Percentiles rank a stretch among this genome's conserved stretches.
Conservation (phyloP, 2,797 vertebrate species). For the Gorsachius magnificus region DNA sequence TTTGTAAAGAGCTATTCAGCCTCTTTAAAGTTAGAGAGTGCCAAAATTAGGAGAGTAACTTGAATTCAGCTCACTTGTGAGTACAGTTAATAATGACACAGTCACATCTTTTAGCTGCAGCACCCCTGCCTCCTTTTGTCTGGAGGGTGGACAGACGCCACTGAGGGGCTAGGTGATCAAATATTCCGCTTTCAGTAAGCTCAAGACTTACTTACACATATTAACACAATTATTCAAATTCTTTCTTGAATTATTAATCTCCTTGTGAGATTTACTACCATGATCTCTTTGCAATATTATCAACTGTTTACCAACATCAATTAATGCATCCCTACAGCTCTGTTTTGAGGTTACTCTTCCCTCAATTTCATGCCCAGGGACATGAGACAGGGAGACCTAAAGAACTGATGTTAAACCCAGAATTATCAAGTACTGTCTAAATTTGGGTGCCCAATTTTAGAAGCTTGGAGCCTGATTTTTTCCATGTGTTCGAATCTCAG, state of each 20-base stretch:
- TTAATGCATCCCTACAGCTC: not conserved
- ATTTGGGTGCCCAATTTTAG: not conserved
- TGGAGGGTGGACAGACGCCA: not conserved
- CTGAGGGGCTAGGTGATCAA: not conserved
- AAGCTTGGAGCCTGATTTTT: not conserved
- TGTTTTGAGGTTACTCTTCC: not conserved
- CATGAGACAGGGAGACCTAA: not conserved
- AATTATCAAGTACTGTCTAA: not conserved
- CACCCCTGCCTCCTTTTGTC: not conserved
- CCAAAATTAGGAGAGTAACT: not conserved
- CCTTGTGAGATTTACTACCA: not conserved
- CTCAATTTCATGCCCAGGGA: not conserved
- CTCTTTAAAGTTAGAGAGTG: not conserved
- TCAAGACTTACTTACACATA: not conserved
- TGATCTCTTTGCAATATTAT: not conserved
- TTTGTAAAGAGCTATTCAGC: not conserved
- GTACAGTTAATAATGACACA: not conserved
- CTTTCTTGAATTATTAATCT: not conserved
- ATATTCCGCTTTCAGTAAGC: not conserved
- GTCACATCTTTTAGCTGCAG: not conserved
- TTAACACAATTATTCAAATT: not conserved
- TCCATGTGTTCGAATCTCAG: not conserved
- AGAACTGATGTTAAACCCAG: not conserved
- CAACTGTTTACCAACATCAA: not conserved
- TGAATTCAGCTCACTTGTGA: not conserved